A percentile compares a stretch with the other conserved stretches of the same genome.
Conservation (phyloP, 2,888 invertebrate genomes). For the Bellardia pandia region DNA sequence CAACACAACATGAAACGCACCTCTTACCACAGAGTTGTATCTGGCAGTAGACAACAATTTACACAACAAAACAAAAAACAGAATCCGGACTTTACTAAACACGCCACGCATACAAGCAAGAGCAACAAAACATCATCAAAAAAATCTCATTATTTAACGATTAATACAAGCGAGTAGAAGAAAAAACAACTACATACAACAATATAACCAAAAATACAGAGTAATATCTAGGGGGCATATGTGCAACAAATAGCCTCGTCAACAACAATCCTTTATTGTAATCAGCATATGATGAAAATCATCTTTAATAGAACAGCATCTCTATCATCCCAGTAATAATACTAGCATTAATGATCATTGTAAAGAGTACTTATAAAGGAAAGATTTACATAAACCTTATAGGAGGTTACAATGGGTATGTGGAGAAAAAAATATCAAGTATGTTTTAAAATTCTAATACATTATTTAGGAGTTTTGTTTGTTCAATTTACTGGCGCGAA, state of each 20-base stretch:
- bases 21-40: constrained; percentile 24
- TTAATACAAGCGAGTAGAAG: constrained; percentile 39
- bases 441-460: no score
- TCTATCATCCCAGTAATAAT: constrained; percentile 51
- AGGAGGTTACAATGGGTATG: constrained; percentile 26
- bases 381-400: constrained; percentile 24
- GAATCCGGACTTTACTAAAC: constrained; percentile 56
- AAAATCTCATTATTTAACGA: constrained; percentile 67
- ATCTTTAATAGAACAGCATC: constrained; percentile 63
- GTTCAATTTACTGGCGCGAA: no score
- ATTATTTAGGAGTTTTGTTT: no score
- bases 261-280: constrained; percentile 40
- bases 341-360: constrained; percentile 35
- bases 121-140: neutral
- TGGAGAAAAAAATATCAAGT: neutral
- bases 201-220: constrained; percentile 36
- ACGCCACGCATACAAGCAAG: constrained; percentile 52
- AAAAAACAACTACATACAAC: neutral
- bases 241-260: constrained; percentile 36
- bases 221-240: constrained; percentile 36
- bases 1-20: constrained; percentile 61
- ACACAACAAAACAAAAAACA: constrained; percentile 12
- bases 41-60: constrained; percentile 22
- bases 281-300: constrained; percentile 57
- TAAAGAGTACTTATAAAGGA: constrained; percentile 12